These are phyloP conservation scores for Daktulosphaira vitifoliae DNA, from an alignment of 1,140 invertebrate species.

Conservation along the genomic window DNA sequence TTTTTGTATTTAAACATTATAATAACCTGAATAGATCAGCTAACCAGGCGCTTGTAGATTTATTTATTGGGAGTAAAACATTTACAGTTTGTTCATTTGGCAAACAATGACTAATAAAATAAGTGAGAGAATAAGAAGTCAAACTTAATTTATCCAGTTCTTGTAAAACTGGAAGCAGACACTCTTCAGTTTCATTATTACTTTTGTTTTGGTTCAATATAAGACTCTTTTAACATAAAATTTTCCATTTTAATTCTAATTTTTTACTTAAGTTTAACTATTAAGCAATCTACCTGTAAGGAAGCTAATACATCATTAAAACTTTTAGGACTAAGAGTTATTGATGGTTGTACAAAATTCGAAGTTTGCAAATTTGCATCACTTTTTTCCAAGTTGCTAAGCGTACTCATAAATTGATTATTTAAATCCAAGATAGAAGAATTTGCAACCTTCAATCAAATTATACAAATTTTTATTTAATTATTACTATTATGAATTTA, in stretches of 20 bases:
- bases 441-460: background rate
- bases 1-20: background rate
- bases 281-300: background rate
- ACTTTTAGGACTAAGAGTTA: background rate
- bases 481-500: too few relatives aligned
- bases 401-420: background rate
- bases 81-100: constrained; percentile 19
- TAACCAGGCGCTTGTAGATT: constrained; percentile 12
- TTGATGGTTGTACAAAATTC: background rate
- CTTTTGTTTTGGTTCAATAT: constrained; percentile 18
- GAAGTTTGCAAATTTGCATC: background rate
- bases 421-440: background rate
- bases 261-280: background rate
- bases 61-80: constrained; percentile 1
- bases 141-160: constrained; percentile 11
- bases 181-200: constrained; percentile 1
- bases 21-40: constrained; percentile 13
- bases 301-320: constrained; percentile 15
- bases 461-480: too few relatives aligned
- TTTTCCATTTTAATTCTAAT: background rate
- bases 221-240: background rate
- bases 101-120: constrained; percentile 24
- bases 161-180: constrained; percentile 5
- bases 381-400: constrained; percentile 8
- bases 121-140: constrained; percentile 8